These are phyloP conservation scores for Radopholus similis DNA, from an alignment of 1,140 invertebrate genomes.

Conservation along the genomic window DNA sequence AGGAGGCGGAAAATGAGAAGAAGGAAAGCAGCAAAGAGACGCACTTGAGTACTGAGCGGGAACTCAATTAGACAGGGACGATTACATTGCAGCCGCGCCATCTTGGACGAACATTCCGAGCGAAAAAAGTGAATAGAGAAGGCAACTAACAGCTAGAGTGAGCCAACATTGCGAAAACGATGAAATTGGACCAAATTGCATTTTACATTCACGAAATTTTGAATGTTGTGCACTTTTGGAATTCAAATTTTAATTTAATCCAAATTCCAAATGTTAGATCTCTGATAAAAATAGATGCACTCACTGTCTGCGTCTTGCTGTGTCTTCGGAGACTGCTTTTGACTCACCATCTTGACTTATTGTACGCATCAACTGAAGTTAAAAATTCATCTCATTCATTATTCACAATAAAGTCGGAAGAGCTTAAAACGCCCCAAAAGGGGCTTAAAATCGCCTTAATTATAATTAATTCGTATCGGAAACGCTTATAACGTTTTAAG, in stretches of 20 bases:
- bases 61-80: background rate
- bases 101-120: no score
- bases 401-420: background rate
- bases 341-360: background rate
- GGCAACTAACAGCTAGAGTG: no score
- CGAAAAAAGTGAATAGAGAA: no score
- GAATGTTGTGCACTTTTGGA: background rate
- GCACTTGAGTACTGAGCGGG: background rate
- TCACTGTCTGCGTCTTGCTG: background rate
- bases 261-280: no score
- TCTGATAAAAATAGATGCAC: background rate
- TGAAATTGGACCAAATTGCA: background rate
- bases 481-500: background rate
- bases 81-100: no score
- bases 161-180: background rate
- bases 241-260: background rate
- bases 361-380: background rate
- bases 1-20: no score
- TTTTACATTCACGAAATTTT: background rate
- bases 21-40: no score
- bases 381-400: background rate
- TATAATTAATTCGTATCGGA: background rate
- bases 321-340: background rate
- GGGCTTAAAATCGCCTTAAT: background rate
- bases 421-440: background rate